Conservation (phyloP, 1,140 invertebrate genomes). For the Macrostomum lignano region DNA sequence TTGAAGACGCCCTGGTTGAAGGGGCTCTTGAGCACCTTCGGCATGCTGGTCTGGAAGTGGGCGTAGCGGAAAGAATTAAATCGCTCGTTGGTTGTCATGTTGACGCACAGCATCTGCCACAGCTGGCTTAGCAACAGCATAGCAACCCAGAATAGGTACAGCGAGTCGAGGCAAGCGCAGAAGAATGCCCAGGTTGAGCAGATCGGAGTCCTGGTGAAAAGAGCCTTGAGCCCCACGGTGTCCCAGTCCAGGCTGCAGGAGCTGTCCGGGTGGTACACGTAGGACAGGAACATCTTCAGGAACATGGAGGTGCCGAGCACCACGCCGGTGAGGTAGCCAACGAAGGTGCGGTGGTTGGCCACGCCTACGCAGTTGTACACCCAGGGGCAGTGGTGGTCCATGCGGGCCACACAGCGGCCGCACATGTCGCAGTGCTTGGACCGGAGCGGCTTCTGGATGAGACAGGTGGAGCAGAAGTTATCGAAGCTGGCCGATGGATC, state of each 20-base stretch:
- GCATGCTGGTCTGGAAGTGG: no score
- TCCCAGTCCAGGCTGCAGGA: conserved; percentile 16
- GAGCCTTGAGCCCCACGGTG: no score
- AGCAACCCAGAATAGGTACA: conserved; percentile 63
- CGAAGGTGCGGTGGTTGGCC: conserved; percentile 62
- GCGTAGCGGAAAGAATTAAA: no score
- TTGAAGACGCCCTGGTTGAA: no score
- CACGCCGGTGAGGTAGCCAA: conserved; percentile 54
- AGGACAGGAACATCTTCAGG: neutral
- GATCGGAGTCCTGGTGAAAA: conserved; percentile 23
- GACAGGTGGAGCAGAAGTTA: conserved; percentile 85
- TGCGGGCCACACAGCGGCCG: conserved; percentile 68
- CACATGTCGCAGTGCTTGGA: conserved; percentile 93
- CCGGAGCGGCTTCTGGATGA: conserved; percentile 61
- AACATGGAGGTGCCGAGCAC: conserved; percentile 15
- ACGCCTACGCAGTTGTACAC: conserved; percentile 32
- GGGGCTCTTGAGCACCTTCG: no score
- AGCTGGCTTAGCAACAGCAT: conserved; percentile 57
- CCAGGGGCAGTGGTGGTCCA: conserved; percentile 84
- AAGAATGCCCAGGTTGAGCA: conserved; percentile 55
- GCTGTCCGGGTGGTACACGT: conserved; percentile 35
- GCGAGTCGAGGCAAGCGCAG: conserved; percentile 46
- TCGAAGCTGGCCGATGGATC: neutral
- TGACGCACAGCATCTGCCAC: conserved; percentile 71
- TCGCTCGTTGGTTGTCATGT: conserved; percentile 88